Percentiles rank a stretch among this genome's conserved stretches.
phyloP scores from a whole-genome alignment of 1,140 invertebrate genomes.

The Hormaphis cornu region DNA sequence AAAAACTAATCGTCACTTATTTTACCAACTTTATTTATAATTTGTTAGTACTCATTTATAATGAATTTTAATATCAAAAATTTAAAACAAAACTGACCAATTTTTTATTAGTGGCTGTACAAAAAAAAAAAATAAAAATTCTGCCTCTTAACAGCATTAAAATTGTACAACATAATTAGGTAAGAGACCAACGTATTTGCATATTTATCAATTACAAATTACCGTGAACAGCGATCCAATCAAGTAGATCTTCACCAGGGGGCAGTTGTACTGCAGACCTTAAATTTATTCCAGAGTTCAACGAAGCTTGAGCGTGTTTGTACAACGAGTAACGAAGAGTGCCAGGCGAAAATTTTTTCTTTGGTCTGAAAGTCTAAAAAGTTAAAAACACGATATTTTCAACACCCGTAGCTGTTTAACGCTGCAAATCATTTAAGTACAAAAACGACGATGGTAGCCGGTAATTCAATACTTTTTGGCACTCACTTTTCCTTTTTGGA shows the following conservation, averaged over 20 bases:
- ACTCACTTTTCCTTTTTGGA: slow-evolving; percentile 69
- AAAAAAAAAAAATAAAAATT: slow-evolving; percentile 16
- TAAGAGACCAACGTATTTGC: no score
- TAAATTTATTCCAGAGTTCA: slow-evolving; percentile 89
- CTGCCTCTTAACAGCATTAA: neutral
- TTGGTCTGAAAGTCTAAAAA: slow-evolving; percentile 74
- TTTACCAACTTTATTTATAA: no score
- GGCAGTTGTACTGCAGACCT: slow-evolving; percentile 75
- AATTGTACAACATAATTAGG: no score
- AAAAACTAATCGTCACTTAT: no score
- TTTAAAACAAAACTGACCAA: no score
- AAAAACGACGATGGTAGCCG: neutral
- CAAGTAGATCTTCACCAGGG: slow-evolving; percentile 76
- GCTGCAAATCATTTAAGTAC: neutral
- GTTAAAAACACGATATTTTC: slow-evolving; percentile 21
- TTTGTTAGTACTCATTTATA: no score
- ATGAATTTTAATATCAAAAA: no score
- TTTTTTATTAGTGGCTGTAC: no score
- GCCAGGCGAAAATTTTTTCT: slow-evolving; percentile 82
- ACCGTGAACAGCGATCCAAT: slow-evolving; percentile 95
- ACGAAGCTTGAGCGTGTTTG: slow-evolving; percentile 86
- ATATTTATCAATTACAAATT: no score
- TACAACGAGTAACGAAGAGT: slow-evolving; percentile 85
- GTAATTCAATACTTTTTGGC: neutral
- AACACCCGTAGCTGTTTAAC: slow-evolving; percentile 17